Evolutionary conservation across 1,140 invertebrate genomes (phyloP).

Genomic region (Galleria mellonella): DNA sequence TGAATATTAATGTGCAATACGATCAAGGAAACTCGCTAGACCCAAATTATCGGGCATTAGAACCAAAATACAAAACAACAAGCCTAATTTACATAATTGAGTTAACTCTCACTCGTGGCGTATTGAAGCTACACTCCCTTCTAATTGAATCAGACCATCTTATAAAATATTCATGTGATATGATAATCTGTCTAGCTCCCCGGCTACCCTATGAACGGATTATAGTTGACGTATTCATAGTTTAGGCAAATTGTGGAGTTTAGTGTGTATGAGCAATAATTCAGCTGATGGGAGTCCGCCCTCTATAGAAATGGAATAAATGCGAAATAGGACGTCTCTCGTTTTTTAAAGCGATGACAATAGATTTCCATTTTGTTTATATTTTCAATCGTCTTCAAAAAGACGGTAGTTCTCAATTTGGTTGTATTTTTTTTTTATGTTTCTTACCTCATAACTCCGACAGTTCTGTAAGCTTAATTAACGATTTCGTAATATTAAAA

Average conservation of each 20-base stretch:
- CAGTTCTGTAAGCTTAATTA: too few species aligned
- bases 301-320: constrained; percentile 6
- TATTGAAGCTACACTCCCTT: constrained; percentile 4
- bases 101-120: not conserved
- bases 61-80: not conserved
- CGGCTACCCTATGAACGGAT: constrained; percentile 3
- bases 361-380: too few species aligned
- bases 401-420: too few species aligned
- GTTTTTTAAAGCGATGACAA: too few species aligned
- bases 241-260: constrained; percentile 50
- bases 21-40: too few species aligned
- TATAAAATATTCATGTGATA: constrained; percentile 64
- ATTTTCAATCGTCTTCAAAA: too few species aligned
- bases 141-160: constrained; percentile 49
- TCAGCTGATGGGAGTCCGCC: not conserved
- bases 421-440: too few species aligned
- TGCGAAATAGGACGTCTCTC: constrained; percentile 8
- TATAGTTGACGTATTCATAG: constrained; percentile 42
- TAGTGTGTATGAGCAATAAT: constrained; percentile 23
- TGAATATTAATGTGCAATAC: too few species aligned
- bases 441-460: too few species aligned
- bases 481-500: too few species aligned
- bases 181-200: constrained; percentile 38
- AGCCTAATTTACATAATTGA: not conserved
- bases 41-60: too few species aligned